Evolutionary conservation across 2,888 invertebrate species (phyloP).

Genomic region (Tetheella fluctuosa): DNA sequence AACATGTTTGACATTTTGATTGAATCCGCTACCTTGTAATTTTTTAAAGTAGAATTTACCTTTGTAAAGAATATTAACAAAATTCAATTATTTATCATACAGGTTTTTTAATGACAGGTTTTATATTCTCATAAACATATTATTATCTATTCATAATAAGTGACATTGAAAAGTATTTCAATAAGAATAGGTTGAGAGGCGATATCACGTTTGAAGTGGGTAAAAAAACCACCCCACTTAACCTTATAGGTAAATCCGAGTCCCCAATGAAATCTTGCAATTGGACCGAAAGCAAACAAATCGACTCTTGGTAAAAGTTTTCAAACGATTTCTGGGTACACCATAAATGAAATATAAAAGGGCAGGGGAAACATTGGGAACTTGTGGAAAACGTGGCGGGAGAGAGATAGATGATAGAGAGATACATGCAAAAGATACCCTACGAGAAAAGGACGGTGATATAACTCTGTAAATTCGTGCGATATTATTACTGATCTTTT

Average conservation of each 20-base stretch:
- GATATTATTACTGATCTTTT: slow-evolving; percentile 13
- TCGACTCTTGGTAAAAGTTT: slow-evolving; percentile 40
- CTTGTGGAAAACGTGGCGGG: slow-evolving; percentile 32
- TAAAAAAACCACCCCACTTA: not conserved
- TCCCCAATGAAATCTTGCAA: slow-evolving; percentile 25
- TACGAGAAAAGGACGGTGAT: slow-evolving; percentile 27
- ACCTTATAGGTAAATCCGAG: slow-evolving; percentile 10
- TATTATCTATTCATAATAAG: too few species aligned
- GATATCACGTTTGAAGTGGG: not conserved
- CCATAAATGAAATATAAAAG: slow-evolving; percentile 53
- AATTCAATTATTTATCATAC: too few species aligned
- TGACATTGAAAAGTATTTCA: not conserved
- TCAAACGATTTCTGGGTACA: slow-evolving; percentile 47
- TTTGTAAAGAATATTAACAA: too few species aligned
- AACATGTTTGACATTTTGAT: slow-evolving; percentile 7
- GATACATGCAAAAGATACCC: too few species aligned
- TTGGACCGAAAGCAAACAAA: slow-evolving; percentile 39
- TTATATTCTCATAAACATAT: too few species aligned
- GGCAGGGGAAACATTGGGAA: slow-evolving; percentile 34
- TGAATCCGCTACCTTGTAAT: not conserved
- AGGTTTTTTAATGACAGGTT: too few species aligned
- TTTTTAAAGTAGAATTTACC: not conserved
- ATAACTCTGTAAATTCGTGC: slow-evolving; percentile 14
- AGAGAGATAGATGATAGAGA: slow-evolving; percentile 17
- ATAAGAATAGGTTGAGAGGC: not conserved